Conservation (phyloP, 2,888 invertebrate species). For the Aleiodes alternator region DNA sequence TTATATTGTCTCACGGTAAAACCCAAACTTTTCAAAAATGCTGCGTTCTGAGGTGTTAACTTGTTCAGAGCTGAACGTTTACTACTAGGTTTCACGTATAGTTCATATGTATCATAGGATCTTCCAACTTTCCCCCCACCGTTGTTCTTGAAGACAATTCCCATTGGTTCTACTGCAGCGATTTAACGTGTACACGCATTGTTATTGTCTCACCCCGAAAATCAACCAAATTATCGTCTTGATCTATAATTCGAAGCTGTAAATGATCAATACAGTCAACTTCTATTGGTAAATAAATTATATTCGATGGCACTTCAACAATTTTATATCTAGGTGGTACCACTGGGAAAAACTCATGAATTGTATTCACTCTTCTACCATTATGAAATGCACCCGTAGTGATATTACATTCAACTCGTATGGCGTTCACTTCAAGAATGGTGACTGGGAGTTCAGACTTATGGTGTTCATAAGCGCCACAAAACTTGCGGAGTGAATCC, state of each 20-base stretch:
- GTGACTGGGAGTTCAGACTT: slow-evolving; percentile 53
- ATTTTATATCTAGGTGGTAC: slow-evolving; percentile 57
- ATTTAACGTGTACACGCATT: slow-evolving; percentile 24
- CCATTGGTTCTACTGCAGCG: not conserved
- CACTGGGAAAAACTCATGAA: slow-evolving; percentile 55
- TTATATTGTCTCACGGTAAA: not conserved
- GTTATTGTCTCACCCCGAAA: slow-evolving; percentile 57
- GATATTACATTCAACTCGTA: slow-evolving; percentile 58
- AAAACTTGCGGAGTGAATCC: slow-evolving; percentile 2
- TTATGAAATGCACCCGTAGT: slow-evolving; percentile 56
- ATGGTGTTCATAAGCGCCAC: slow-evolving; percentile 37
- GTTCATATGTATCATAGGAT: not conserved
- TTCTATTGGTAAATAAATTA: slow-evolving; percentile 53
- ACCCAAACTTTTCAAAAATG: not conserved
- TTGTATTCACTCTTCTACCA: slow-evolving; percentile 50
- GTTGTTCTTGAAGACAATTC: not conserved
- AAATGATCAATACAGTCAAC: slow-evolving; percentile 50
- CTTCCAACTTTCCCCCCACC: too few relatives aligned
- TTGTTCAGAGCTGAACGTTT: not conserved
- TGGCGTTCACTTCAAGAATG: slow-evolving; percentile 52
- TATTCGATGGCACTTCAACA: slow-evolving; percentile 52
- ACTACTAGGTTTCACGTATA: not conserved
- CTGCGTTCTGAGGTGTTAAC: too few relatives aligned
- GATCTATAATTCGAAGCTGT: slow-evolving; percentile 55
- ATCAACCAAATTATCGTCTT: slow-evolving; percentile 53